phyloP scores from a whole-genome alignment of 2,797 vertebrate genomes.

The Liasis olivaceus region DNA sequence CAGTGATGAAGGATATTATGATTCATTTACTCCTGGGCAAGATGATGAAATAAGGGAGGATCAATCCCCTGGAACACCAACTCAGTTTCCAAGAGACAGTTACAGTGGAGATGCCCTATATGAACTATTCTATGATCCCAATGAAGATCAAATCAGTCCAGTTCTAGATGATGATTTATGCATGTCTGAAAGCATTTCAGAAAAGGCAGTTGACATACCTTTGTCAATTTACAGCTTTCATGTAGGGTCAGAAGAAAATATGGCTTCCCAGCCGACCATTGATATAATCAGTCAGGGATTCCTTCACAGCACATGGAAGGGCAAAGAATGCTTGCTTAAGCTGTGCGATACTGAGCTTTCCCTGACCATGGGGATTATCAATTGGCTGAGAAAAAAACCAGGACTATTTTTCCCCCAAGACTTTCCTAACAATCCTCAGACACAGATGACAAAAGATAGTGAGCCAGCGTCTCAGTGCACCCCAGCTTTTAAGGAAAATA shows the following conservation, averaged over 20 bases:
- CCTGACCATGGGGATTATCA: constrained; percentile 84
- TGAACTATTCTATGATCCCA: constrained; percentile 82
- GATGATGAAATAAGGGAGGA: constrained; percentile 78
- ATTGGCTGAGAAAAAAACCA: constrained; percentile 77
- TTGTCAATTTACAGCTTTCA: constrained; percentile 86
- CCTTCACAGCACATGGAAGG: constrained; percentile 83
- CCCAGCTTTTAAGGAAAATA: constrained; percentile 30
- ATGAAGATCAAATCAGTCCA: constrained; percentile 69
- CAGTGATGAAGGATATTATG: constrained; percentile 87
- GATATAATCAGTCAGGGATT: constrained; percentile 80
- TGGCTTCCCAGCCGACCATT: constrained; percentile 75
- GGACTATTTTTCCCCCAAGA: constrained; percentile 52
- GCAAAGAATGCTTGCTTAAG: constrained; percentile 85
- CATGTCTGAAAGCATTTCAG: constrained; percentile 75
- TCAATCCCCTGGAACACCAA: constrained; percentile 61
- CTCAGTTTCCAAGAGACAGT: constrained; percentile 79
- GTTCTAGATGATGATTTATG: constrained; percentile 76
- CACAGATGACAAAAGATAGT: constrained; percentile 36
- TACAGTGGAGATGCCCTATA: constrained; percentile 87
- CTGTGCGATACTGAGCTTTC: constrained; percentile 85
- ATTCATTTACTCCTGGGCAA: constrained; percentile 79
- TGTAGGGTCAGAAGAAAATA: constrained; percentile 83
- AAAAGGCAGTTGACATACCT: constrained; percentile 75
- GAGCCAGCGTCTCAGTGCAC: not conserved
- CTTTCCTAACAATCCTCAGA: constrained; percentile 41